These are phyloP conservation scores for Threskiornis aethiopicus DNA, from an alignment of 2,797 vertebrate genomes.

Conservation along the genomic window DNA sequence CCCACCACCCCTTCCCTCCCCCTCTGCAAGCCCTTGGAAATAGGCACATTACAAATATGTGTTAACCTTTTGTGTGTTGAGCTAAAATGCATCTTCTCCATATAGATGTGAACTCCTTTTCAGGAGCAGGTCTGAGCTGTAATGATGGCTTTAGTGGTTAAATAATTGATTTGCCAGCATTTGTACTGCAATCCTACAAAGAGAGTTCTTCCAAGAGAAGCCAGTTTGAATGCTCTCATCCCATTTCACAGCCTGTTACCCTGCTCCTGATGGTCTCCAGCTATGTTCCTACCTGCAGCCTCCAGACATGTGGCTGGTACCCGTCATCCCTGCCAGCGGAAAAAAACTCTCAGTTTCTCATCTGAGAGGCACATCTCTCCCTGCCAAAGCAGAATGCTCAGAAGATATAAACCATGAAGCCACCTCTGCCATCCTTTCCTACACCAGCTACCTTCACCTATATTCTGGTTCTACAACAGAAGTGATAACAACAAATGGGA, in stretches of 20 bases:
- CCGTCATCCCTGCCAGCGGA: background rate
- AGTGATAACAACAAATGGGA: rapidly evolving
- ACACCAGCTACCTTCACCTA: background rate
- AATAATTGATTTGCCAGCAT: slow-evolving; percentile 43
- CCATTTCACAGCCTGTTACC: background rate
- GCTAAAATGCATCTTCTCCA: background rate
- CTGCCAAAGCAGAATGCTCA: background rate
- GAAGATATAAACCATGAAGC: background rate
- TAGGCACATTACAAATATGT: rapidly evolving
- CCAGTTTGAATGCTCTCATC: background rate
- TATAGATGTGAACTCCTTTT: rapidly evolving
- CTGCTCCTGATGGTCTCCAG: background rate
- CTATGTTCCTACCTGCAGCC: background rate
- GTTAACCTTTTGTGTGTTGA: slow-evolving; percentile 75
- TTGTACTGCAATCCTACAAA: background rate
- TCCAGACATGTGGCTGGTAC: background rate
- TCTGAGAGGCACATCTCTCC: too few relatives aligned
- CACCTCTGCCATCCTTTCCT: background rate
- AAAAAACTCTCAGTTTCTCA: too few relatives aligned
- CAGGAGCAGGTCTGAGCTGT: background rate
- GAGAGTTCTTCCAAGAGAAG: background rate
- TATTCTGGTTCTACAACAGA: background rate
- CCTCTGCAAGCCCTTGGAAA: background rate
- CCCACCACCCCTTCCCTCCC: background rate
- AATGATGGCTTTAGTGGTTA: rapidly evolving